Evolutionary conservation across 1,140 invertebrate species (phyloP), one percentile per base, ranked within the genome.

Genomic region (Philopotamus ludificatus): DNA sequence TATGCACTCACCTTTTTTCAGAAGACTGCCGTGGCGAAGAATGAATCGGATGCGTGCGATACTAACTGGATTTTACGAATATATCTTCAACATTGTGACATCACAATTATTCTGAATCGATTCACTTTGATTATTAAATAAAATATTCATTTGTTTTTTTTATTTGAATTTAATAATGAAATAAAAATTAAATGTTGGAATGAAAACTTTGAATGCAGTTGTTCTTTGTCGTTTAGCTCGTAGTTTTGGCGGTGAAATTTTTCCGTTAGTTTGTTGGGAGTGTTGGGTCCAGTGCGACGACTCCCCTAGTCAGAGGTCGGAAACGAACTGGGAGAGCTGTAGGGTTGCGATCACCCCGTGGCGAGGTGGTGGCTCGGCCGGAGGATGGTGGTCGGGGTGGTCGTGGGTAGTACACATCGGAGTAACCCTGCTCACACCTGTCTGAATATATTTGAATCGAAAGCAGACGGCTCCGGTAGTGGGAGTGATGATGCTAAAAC

Each of bases 401-500:
- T 12, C 28, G 28, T 34, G 10, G 44, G 44, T 20, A 16, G 44
- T 16, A 8, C 18, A 47, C 44, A n/a, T 47, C 15, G 10, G 44
- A 47, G 44, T 20, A 47, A 47, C 44, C 44, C 44, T 47, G 44
- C 44, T 47, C 44, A 47, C 44, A 47, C 44, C 44, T 47, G 44
- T 47, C 44, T 47, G 44, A 47, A 47, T 47, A 47, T 47, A 47
- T 47, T 47, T 47, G 44, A 47, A 47, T 47, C 44, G 44, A 47
- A 47, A 47, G 18, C 44, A 47, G 44, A 47, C 15, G 44, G 8
- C 15, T 9, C 8, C 4, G 18, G 44, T 47, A 16, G 18, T 15
- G 18, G 44, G 44, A 47, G 44, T 47, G 44, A 47, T 47, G 44
- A 47, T 47, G 28, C 28, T 34, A 34, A 34, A 12, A 34, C 12